Evolutionary conservation across 2,888 invertebrate species (phyloP).

Genomic region (Agapostemon virescens): DNA sequence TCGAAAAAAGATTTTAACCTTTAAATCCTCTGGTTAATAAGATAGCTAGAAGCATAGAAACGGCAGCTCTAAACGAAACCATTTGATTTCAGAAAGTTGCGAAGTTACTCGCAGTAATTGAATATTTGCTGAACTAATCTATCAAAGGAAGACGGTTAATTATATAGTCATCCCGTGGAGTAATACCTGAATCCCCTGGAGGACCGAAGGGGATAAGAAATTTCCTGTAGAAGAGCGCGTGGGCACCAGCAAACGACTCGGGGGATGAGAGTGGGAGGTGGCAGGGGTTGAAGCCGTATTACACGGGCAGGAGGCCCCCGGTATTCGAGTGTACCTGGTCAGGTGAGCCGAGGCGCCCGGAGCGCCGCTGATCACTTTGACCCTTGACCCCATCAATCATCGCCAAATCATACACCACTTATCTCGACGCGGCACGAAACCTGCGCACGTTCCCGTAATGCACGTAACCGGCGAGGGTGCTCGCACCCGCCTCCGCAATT

Average conservation of each 20-base stretch:
- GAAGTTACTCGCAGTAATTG: background rate
- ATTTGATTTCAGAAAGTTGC: constrained; percentile 4
- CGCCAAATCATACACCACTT: constrained; percentile 80
- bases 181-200: background rate
- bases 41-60: background rate
- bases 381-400: constrained; percentile 79
- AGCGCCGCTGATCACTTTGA: constrained; percentile 80
- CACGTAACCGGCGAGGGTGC: constrained; percentile 68
- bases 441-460: constrained; percentile 75
- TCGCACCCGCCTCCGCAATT: constrained; percentile 37
- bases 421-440: constrained; percentile 75
- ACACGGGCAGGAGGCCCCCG: constrained; percentile 60
- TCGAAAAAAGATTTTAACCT: background rate
- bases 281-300: constrained; percentile 59
- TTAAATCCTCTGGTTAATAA: background rate
- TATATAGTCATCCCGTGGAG: constrained; percentile 7
- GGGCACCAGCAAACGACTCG: constrained; percentile 14
- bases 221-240: constrained; percentile 10
- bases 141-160: constrained; percentile 10
- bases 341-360: constrained; percentile 77
- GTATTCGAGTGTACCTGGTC: constrained; percentile 68
- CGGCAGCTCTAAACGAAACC: background rate
- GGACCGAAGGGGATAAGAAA: background rate
- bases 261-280: constrained; percentile 30
- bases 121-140: background rate